Percentiles rank a stretch among this genome's conserved stretches.
phyloP scores from a whole-genome alignment of 2,888 invertebrate species.

The Azorinus chamasolen region DNA sequence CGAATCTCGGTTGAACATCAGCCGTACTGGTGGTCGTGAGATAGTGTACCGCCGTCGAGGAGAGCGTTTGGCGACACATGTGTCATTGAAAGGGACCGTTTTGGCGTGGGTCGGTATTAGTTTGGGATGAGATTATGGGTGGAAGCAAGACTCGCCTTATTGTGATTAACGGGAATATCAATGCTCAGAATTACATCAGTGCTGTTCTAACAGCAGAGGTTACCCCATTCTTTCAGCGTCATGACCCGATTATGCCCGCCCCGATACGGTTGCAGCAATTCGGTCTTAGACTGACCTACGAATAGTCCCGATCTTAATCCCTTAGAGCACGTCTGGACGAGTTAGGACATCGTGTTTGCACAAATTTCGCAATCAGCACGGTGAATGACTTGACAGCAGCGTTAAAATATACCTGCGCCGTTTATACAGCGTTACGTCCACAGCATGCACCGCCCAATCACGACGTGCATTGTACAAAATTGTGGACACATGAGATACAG shows the following conservation, averaged over 20 bases:
- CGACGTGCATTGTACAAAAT: conserved; percentile 6
- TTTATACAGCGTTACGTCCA: conserved; percentile 13
- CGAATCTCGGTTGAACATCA: conserved; percentile 5
- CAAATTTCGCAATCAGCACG: background rate
- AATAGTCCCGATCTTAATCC: too few species aligned
- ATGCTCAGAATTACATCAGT: too few species aligned
- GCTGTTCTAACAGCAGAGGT: too few species aligned
- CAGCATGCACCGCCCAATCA: conserved; percentile 4
- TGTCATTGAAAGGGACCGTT: too few species aligned
- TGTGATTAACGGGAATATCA: conserved; percentile 6
- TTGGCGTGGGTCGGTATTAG: conserved; percentile 3
- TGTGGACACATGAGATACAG: background rate
- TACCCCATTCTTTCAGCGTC: too few species aligned
- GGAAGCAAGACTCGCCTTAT: background rate
- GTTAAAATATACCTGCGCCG: conserved; percentile 12
- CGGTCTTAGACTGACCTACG: too few species aligned
- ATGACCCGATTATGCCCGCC: too few species aligned
- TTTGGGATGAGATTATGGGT: background rate
- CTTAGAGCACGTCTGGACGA: background rate
- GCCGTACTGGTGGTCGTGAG: background rate
- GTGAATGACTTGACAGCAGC: conserved; percentile 9
- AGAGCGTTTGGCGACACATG: too few species aligned
- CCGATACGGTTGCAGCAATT: too few species aligned
- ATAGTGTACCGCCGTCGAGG: conserved; percentile 5
- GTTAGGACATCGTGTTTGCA: conserved; percentile 6